Percentiles rank a stretch among this genome's conserved stretches.
Conservation (phyloP, 2,113 vertebrate species). For the Noctilio leporinus region DNA sequence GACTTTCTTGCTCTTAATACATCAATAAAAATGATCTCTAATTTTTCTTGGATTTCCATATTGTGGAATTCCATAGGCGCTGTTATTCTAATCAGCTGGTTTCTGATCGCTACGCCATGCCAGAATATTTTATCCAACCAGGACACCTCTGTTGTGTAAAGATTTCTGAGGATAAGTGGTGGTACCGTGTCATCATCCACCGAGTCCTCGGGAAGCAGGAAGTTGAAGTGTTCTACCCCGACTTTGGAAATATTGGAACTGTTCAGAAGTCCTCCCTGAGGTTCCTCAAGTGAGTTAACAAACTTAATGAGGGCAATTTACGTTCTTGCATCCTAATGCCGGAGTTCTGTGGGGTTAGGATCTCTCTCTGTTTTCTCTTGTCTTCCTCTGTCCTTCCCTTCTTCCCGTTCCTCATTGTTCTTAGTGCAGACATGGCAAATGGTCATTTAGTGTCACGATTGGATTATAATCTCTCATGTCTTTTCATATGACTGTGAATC, state of each 20-base stretch:
- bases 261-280: conserved; percentile 82
- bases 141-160: conserved; percentile 91
- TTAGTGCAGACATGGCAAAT: not conserved
- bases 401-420: not conserved
- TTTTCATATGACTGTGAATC: not conserved
- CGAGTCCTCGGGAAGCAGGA: conserved; percentile 78
- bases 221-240: conserved; percentile 90
- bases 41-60: not conserved
- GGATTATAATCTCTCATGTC: not conserved
- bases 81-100: conserved; percentile 86
- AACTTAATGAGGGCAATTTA: not conserved
- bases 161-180: conserved; percentile 83
- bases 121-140: conserved; percentile 78
- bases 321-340: not conserved
- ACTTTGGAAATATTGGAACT: conserved; percentile 84
- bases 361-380: not conserved
- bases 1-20: not conserved
- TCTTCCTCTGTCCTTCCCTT: not conserved
- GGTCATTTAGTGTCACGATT: not conserved
- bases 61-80: conserved; percentile 75
- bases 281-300: conserved; percentile 90
- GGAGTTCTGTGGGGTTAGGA: not conserved
- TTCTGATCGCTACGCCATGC: conserved; percentile 85
- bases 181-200: conserved; percentile 91
- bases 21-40: not conserved